phyloP scores from a whole-genome alignment of 2,113 vertebrate genomes.

The Gopherus evgoodei region DNA sequence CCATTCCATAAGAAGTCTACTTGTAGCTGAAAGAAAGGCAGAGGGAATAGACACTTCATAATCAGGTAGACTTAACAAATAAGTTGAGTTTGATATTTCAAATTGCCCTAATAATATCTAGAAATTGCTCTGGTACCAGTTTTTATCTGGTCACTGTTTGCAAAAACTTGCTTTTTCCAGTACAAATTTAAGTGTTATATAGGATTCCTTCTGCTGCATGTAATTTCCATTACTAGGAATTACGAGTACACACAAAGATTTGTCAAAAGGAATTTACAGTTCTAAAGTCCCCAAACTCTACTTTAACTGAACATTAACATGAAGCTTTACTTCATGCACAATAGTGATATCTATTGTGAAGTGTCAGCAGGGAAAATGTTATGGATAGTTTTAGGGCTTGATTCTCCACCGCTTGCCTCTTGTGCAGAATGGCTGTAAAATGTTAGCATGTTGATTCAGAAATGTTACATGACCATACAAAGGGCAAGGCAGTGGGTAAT shows the following conservation, averaged over 20 bases:
- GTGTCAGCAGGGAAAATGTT: not conserved
- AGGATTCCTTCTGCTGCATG: not conserved
- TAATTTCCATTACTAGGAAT: not conserved
- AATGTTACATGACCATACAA: not conserved
- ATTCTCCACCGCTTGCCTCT: not conserved
- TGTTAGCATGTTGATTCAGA: not conserved
- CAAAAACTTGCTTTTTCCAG: conserved; percentile 12
- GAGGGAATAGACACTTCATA: not conserved
- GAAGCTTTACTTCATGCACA: not conserved
- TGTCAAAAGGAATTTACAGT: not conserved
- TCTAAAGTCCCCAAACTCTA: not conserved
- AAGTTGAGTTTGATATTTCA: not conserved
- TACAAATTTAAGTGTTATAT: not conserved
- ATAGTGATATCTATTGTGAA: not conserved
- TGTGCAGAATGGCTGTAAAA: not conserved
- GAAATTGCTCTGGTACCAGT: not conserved
- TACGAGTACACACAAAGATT: not conserved
- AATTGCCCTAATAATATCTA: not conserved
- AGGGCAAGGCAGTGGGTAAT: not conserved
- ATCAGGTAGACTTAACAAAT: not conserved
- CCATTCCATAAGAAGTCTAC: not conserved
- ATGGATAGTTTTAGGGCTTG: not conserved
- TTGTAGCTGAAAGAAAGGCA: not conserved
- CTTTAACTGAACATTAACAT: not conserved
- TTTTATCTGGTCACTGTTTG: not conserved